Evolutionary conservation across 2,113 vertebrate genomes (phyloP).

Genomic region (Axis porcinus): DNA sequence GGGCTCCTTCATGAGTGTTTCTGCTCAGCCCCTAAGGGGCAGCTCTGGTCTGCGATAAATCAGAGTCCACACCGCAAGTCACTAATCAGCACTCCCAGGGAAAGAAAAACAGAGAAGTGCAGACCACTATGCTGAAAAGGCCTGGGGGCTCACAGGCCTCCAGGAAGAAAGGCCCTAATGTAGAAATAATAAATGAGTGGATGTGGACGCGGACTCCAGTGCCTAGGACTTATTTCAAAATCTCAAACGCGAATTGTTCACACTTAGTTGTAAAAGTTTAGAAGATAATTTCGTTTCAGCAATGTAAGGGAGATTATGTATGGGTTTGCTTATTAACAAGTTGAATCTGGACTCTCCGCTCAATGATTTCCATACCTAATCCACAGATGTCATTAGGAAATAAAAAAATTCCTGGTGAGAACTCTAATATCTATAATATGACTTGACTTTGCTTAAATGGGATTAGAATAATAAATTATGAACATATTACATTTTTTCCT

Average conservation of each 20-base stretch:
- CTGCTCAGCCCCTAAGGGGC: conserved; percentile 86
- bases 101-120: conserved; percentile 84
- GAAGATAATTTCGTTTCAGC: conserved; percentile 9
- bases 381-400: neutral
- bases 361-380: conserved; percentile 36
- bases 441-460: neutral
- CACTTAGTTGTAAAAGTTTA: conserved; percentile 5
- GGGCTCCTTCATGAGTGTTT: conserved; percentile 86
- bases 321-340: neutral
- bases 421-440: neutral
- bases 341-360: conserved; percentile 24
- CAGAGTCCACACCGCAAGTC: conserved; percentile 86
- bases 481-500: neutral
- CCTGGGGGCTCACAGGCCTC: conserved; percentile 73
- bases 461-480: conserved; percentile 27
- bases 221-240: conserved; percentile 64
- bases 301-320: neutral
- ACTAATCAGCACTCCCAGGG: conserved; percentile 87
- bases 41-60: conserved; percentile 86
- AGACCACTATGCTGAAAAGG: conserved; percentile 80
- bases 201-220: neutral
- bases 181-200: conserved; percentile 65
- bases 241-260: conserved; percentile 50
- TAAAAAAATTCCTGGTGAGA: neutral
- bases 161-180: conserved; percentile 69